These are phyloP conservation scores for Ruditapes philippinarum DNA, from an alignment of 1,140 invertebrate genomes.

Conservation along the genomic window DNA sequence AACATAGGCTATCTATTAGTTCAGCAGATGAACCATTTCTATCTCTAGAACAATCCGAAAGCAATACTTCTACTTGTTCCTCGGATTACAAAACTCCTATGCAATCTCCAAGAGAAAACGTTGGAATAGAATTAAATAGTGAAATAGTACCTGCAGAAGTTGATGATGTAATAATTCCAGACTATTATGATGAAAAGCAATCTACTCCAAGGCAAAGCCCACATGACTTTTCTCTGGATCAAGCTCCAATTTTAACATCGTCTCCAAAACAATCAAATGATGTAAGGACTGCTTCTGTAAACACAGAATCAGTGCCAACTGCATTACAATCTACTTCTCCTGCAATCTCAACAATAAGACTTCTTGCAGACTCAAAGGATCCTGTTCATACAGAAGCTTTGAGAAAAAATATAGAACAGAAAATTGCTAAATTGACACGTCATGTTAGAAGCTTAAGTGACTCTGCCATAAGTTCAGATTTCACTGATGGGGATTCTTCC, in stretches of 20 bases:
- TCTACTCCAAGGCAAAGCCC: conserved; percentile 25
- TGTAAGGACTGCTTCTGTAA: conserved; percentile 72
- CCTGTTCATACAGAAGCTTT: conserved; percentile 61
- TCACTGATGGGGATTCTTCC: conserved; percentile 81
- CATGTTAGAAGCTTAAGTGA: conserved; percentile 80
- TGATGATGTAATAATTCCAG: conserved; percentile 66
- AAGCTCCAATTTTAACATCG: conserved; percentile 51
- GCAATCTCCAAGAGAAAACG: conserved; percentile 73
- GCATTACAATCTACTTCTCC: conserved; percentile 41
- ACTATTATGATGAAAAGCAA: neutral
- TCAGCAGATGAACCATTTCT: conserved; percentile 56
- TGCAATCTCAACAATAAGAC: conserved; percentile 47
- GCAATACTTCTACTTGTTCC: conserved; percentile 66
- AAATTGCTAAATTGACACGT: conserved; percentile 74
- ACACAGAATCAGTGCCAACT: conserved; percentile 62
- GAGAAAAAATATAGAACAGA: conserved; percentile 75
- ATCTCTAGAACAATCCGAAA: conserved; percentile 49
- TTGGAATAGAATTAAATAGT: neutral
- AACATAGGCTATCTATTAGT: conserved; percentile 26
- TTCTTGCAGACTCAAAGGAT: neutral
- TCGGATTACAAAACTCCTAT: conserved; percentile 77
- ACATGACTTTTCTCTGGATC: neutral
- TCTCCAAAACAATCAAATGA: conserved; percentile 45
- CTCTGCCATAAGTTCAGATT: conserved; percentile 85
- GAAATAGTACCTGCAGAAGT: conserved; percentile 10